phyloP scores from a whole-genome alignment of 2,888 invertebrate species.

The Netelia fuscicornis region DNA sequence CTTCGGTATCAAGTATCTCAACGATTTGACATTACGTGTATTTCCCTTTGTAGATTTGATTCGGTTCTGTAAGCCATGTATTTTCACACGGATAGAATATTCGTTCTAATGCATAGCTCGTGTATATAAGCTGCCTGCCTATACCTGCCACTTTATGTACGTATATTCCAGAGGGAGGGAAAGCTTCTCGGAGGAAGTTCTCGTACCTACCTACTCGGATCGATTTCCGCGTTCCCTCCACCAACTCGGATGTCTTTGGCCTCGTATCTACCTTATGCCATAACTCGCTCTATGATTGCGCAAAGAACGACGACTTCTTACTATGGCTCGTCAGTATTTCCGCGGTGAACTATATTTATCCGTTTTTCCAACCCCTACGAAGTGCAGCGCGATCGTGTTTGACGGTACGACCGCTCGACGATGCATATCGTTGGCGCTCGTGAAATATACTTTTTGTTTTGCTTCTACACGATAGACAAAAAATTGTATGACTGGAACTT shows the following conservation, averaged over 20 bases:
- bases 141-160: conserved; percentile 13
- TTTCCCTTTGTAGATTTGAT: conserved; percentile 12
- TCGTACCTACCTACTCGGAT: conserved; percentile 27
- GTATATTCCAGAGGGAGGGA: background rate
- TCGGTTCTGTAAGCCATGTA: background rate
- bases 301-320: conserved; percentile 6
- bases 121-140: background rate
- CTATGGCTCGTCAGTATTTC: conserved; percentile 50
- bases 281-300: conserved; percentile 26
- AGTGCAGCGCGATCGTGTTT: background rate
- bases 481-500: too few relatives aligned
- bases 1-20: background rate
- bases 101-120: background rate
- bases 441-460: too few relatives aligned
- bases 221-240: conserved; percentile 19
- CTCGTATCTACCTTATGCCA: conserved; percentile 33
- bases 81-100: conserved; percentile 2
- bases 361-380: background rate
- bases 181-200: conserved; percentile 9
- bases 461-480: too few relatives aligned
- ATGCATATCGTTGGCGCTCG: too few relatives aligned
- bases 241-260: conserved; percentile 24
- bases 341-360: conserved; percentile 52
- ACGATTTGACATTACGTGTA: conserved; percentile 29
- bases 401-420: background rate